Evolutionary conservation across 92 coral and sea anemone genomes (phyloP), one percentile per base, ranked within the genome.

Genomic region (Chrysogorgia sp.): DNA sequence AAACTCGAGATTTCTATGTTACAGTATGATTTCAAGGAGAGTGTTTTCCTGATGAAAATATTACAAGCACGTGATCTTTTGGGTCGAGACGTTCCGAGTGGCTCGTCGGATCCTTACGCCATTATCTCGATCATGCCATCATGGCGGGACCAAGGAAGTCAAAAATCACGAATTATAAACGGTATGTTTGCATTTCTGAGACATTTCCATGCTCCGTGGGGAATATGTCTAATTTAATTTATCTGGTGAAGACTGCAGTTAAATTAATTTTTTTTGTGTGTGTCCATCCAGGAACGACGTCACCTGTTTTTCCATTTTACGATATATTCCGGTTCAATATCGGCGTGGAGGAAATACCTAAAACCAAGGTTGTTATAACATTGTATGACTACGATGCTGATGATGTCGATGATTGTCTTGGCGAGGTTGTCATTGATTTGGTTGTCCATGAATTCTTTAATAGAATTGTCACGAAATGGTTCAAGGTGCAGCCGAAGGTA

Each of bases 321-420:
- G 76, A 88, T 58, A 74, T 91, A 3, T 83, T 77, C 64, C 84
- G 86, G 47, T 91, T 91, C 81, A 77, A 79, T 50, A 76, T 91
- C 71, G 25, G 63, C 26, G 67, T 40, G 52, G 90, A 91, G 5
- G 90, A 91, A 77, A 75, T 91, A 1, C 75, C 61, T 37, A 28
- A 50, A n/a, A 89, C 96, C 24, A 86, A 64, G 52, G 78, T 91
- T 52, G 78, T 60, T 10, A 81, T 91, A 15, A 69, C 63, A 13
- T 86, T 91, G 45, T 88, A 63, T 65, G 96, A 91, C 71, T 63
- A 85, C 21, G 96, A 91, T 40, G 68, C 87, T 25, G 82, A 56
- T 17, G 86, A 83, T n/a, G 90, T 80, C 10, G 96, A 91, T 70
- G 96, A 91, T 65, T 89, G 86, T 71, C 47, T 91, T 82, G 96